Evolutionary conservation across 2,888 invertebrate species (phyloP).

Genomic region (Tridacna gigas): DNA sequence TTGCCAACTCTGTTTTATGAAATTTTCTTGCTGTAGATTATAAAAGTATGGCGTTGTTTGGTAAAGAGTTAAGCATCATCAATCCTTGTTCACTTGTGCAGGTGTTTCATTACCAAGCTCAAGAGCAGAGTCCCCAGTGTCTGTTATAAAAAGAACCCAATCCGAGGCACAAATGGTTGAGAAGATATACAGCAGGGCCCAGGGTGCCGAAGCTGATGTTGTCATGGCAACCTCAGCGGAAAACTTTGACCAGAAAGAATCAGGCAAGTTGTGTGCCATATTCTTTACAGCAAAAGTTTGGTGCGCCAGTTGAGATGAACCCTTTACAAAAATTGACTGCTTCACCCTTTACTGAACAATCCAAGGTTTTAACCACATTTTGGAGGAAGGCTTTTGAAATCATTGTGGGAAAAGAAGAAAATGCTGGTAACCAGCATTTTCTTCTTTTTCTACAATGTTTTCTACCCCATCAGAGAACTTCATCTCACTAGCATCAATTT

Average conservation of each 20-base stretch:
- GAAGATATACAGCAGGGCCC: neutral
- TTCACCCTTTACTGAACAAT: no score
- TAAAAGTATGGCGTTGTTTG: neutral
- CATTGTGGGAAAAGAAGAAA: no score
- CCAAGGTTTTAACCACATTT: no score
- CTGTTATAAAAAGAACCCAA: constrained; percentile 15
- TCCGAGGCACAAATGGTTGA: constrained; percentile 9
- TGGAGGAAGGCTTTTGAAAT: no score
- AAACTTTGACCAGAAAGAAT: constrained; percentile 18
- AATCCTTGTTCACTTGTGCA: constrained; percentile 23
- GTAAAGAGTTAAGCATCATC: neutral
- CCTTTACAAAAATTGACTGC: no score
- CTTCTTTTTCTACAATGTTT: no score
- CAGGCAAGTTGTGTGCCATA: neutral
- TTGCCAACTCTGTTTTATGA: neutral
- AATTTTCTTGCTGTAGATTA: no score
- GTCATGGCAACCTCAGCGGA: constrained; percentile 38
- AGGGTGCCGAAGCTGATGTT: constrained; percentile 33
- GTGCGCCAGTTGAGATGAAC: no score
- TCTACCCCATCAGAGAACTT: no score
- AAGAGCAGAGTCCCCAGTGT: constrained; percentile 52
- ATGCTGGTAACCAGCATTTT: no score
- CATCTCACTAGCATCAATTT: no score
- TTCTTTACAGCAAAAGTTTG: no score
- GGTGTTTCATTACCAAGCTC: constrained; percentile 64